Conservation (phyloP, 1,140 invertebrate species). For the Charaxes varanes region DNA sequence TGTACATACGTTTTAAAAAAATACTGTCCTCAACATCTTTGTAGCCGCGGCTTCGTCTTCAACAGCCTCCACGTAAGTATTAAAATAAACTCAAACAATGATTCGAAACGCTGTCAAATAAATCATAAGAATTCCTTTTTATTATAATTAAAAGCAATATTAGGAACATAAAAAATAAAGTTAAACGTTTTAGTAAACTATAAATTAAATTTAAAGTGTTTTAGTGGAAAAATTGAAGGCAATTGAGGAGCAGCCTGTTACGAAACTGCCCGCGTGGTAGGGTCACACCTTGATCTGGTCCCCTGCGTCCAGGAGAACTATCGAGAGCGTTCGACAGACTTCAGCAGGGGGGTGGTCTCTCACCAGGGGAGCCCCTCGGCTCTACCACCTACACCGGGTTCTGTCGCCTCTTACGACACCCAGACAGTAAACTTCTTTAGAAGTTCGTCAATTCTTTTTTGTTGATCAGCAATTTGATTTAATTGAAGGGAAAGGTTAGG, state of each 20-base stretch:
- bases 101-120: too few species aligned
- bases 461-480: too few species aligned
- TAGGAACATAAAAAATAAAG: neutral
- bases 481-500: too few species aligned
- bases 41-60: too few species aligned
- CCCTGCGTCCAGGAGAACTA: neutral
- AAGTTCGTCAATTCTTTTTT: too few species aligned
- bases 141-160: too few species aligned
- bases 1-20: too few species aligned
- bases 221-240: neutral
- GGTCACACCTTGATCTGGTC: neutral
- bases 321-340: slow-evolving; percentile 1
- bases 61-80: too few species aligned
- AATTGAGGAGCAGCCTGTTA: neutral
- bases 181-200: neutral
- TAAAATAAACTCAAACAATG: too few species aligned
- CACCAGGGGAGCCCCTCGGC: slow-evolving; percentile 7
- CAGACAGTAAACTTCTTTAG: too few species aligned
- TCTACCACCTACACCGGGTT: slow-evolving; percentile 22
- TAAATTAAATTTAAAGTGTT: neutral
- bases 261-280: slow-evolving; percentile 1
- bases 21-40: too few species aligned
- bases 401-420: slow-evolving; percentile 24
- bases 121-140: too few species aligned
- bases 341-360: slow-evolving; percentile 15